Percentiles rank a stretch among this genome's conserved stretches.
phyloP scores from a whole-genome alignment of 2,113 vertebrate species.

The Indri indri region DNA sequence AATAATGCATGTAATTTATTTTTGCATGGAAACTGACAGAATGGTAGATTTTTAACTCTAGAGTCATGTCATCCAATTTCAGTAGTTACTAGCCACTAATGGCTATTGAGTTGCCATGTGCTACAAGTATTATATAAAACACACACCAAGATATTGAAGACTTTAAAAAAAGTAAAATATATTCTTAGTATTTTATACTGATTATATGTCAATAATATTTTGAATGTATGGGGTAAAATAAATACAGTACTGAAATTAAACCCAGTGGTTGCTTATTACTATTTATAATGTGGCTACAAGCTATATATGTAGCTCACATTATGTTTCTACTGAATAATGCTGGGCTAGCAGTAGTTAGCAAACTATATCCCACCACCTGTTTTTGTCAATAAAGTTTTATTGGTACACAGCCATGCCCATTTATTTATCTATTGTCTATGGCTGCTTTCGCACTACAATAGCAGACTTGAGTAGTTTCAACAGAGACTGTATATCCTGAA shows the following conservation, averaged over 20 bases:
- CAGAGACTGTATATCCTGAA: background rate
- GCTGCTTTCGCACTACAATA: background rate
- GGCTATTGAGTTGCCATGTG: background rate
- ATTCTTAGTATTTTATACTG: background rate
- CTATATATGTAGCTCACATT: background rate
- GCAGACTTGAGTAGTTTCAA: background rate
- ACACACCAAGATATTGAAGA: background rate
- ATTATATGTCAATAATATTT: background rate
- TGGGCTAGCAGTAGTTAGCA: background rate
- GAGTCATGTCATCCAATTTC: background rate
- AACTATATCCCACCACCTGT: background rate
- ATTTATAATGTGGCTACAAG: background rate
- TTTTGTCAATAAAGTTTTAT: conserved; percentile 33
- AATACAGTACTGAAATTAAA: background rate
- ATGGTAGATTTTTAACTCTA: background rate
- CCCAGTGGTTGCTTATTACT: background rate
- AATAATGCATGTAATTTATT: background rate
- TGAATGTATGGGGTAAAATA: background rate
- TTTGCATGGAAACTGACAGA: background rate
- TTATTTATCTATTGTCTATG: background rate
- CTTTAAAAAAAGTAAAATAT: background rate
- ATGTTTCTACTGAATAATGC: background rate
- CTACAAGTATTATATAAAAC: background rate
- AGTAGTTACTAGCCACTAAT: background rate
- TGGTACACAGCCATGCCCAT: background rate